phyloP scores from a whole-genome alignment of 2,888 invertebrate species.

The Ditylenchus weischeri region DNA sequence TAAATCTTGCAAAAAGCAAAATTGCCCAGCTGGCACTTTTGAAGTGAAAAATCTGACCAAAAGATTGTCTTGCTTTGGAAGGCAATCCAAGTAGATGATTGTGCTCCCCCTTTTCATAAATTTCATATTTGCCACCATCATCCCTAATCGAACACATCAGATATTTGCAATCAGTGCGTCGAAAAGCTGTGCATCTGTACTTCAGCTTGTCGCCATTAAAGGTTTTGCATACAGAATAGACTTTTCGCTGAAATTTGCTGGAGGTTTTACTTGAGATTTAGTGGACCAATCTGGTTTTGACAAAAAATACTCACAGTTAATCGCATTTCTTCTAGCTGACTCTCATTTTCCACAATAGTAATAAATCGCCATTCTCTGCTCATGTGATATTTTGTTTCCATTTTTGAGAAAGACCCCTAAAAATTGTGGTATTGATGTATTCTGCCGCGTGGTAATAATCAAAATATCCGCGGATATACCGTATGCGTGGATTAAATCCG shows the following conservation, averaged over 20 bases:
- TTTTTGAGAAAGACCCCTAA: background rate
- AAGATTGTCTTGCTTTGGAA: background rate
- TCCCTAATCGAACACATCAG: conserved; percentile 5
- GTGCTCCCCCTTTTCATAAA: conserved; percentile 8
- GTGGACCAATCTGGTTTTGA: background rate
- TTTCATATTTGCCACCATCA: conserved; percentile 1
- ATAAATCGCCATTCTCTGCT: conserved; percentile 6
- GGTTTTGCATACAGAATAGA: background rate
- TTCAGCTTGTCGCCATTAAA: conserved; percentile 5
- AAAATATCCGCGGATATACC: too few species aligned
- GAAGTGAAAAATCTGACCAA: conserved; percentile 1
- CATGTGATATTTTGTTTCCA: conserved; percentile 10
- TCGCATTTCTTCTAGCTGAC: background rate
- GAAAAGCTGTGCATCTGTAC: conserved; percentile 6
- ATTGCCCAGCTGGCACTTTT: too few species aligned
- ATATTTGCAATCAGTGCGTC: conserved; percentile 1
- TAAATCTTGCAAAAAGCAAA: too few species aligned
- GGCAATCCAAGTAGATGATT: conserved; percentile 4
- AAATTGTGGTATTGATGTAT: too few species aligned
- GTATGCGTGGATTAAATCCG: too few species aligned
- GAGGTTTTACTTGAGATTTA: too few species aligned
- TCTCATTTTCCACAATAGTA: background rate
- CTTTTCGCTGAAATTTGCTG: conserved; percentile 5
- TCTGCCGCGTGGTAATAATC: too few species aligned
- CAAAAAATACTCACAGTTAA: background rate